These are phyloP conservation scores for Heliconius sara DNA, from an alignment of 2,888 invertebrate species.

Conservation along the genomic window DNA sequence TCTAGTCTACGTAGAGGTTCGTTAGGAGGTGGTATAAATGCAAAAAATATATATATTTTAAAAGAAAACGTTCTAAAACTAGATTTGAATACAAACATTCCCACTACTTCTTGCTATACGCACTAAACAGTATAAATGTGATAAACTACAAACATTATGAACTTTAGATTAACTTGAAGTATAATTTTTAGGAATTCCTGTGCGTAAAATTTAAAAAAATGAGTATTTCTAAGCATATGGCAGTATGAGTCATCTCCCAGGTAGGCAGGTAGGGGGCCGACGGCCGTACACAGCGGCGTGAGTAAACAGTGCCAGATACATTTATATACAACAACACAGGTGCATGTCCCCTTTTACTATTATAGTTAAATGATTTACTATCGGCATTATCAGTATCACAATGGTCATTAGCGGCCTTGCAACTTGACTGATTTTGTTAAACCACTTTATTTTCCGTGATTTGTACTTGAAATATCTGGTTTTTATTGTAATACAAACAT, in stretches of 20 bases:
- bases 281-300: constrained; percentile 6
- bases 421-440: neutral
- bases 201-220: neutral
- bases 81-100: no score
- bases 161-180: neutral
- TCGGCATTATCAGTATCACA: neutral
- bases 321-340: constrained; percentile 39
- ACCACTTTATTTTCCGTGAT: neutral
- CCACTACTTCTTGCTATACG: neutral
- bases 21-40: no score
- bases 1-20: no score
- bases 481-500: no score
- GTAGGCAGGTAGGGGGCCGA: constrained; percentile 34
- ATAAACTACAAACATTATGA: neutral
- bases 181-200: neutral
- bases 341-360: constrained; percentile 26
- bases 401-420: no score
- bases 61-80: no score
- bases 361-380: neutral
- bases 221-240: neutral
- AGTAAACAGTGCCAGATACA: constrained; percentile 26
- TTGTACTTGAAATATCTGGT: no score
- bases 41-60: no score
- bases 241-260: constrained; percentile 42
- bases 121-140: neutral